These are phyloP conservation scores for Papilio dardanus DNA, from an alignment of 1,140 invertebrate species.

Conservation along the genomic window DNA sequence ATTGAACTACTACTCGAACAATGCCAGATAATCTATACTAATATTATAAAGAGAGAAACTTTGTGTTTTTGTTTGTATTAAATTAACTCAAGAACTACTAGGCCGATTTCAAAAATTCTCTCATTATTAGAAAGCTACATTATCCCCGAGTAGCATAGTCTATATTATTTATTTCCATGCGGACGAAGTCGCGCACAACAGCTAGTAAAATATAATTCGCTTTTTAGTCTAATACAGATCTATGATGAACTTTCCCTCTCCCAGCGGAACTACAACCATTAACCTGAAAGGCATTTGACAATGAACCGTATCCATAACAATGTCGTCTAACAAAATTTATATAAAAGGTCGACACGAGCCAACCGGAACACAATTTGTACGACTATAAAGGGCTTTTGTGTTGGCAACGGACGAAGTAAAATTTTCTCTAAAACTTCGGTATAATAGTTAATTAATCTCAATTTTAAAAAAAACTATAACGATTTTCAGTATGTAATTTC, in stretches of 20 bases:
- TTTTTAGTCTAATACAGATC: not conserved
- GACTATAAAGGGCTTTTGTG: not conserved
- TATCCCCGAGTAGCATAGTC: too few relatives aligned
- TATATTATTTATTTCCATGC: too few relatives aligned
- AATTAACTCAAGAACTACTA: too few relatives aligned
- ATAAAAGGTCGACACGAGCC: conserved; percentile 11
- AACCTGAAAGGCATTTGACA: conserved; percentile 26
- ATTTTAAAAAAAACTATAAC: not conserved
- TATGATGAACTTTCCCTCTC: conserved; percentile 4
- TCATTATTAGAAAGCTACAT: too few relatives aligned
- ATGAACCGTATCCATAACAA: conserved; percentile 30
- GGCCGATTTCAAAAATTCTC: too few relatives aligned
- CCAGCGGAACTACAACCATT: conserved; percentile 7
- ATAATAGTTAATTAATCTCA: not conserved
- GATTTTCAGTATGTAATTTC: not conserved
- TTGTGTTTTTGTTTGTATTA: too few relatives aligned
- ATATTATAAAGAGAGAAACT: too few relatives aligned
- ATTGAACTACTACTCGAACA: not conserved
- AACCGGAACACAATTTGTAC: conserved; percentile 1
- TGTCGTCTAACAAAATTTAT: conserved; percentile 24
- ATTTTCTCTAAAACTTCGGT: not conserved
- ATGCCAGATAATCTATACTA: not conserved
- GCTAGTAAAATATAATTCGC: not conserved
- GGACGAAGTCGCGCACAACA: too few relatives aligned
- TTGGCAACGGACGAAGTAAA: not conserved